Percentiles rank a stretch among this genome's conserved stretches.
Evolutionary conservation across 1,140 invertebrate species (phyloP).

Genomic region (Notospermus geniculatus): DNA sequence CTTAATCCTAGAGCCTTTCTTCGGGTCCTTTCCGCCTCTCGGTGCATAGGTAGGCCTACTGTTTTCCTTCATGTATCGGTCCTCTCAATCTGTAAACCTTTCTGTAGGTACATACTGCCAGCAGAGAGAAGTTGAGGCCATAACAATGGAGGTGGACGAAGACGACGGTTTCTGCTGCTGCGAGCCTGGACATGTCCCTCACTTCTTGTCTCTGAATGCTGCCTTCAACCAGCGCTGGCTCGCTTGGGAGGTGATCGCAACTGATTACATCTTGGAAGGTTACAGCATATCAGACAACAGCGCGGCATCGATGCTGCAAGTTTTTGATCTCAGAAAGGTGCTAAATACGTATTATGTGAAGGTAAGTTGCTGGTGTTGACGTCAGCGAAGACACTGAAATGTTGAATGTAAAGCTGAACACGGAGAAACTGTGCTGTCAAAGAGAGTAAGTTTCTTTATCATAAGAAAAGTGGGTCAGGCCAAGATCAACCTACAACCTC

Average conservation of each 20-base stretch:
- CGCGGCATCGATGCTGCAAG: constrained; percentile 93
- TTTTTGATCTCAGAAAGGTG: constrained; percentile 95
- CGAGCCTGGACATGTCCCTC: constrained; percentile 86
- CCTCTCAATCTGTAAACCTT: no score
- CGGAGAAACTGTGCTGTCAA: no score
- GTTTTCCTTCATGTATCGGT: no score
- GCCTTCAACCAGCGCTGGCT: constrained; percentile 96
- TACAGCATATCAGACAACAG: constrained; percentile 98
- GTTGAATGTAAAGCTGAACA: no score
- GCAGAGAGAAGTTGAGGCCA: constrained; percentile 76
- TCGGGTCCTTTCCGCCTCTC: no score
- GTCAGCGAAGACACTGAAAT: no score
- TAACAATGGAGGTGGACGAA: constrained; percentile 93
- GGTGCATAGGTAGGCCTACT: no score
- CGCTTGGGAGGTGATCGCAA: constrained; percentile 88
- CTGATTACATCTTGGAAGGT: constrained; percentile 95
- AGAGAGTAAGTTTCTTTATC: no score
- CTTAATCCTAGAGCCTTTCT: no score
- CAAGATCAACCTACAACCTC: no score
- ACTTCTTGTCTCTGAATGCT: constrained; percentile 87
- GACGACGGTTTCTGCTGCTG: constrained; percentile 91
- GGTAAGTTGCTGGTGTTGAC: constrained; percentile 57
- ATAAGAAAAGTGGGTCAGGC: no score
- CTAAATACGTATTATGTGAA: constrained; percentile 98
- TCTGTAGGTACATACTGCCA: constrained; percentile 87